Base-by-base conservation (phyloP, 2,888 invertebrate species). In the Petrolisthes manimaculis region DNA sequence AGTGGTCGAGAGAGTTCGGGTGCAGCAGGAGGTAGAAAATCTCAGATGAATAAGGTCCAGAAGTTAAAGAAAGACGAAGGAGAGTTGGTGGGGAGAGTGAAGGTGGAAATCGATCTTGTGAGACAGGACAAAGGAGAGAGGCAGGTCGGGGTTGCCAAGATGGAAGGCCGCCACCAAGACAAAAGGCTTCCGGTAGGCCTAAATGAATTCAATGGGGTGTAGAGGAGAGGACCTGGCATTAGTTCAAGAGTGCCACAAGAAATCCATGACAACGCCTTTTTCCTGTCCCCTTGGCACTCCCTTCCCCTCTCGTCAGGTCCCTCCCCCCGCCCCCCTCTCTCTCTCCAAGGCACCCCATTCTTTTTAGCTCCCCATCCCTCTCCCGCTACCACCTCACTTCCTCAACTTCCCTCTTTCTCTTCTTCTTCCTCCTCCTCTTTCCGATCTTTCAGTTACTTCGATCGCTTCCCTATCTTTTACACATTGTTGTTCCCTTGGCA, bases 161-260 rank as follows among this genome's bases (percentile, higher is more conserved):
- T 71, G 74, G 54, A 83, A 53, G 71, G n/a, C 82, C n/a, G n/a
- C n/a, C 74, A 6, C 53, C 53, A 53, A 75, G 75, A 74, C 83
- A 83, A 55, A 37, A 75, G 75, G 54, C 61, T 56, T 67, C 51
- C 51, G 69, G 56, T 79, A 85, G 78, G 78, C 78, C 85, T 85
- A 85, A 85, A 85, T 85, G 85, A 80, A 85, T 80, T 79, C 79
- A 85, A 71, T 80, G 80, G 71, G 61, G 21, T 77, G 80, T 54
- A 53, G 53, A 37, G 79, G 67, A 75, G 56, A 61, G 51, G 51
- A 54, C 9, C 80, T 85, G 85, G 85, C 85, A 79, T 61, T 79
- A 78, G 21, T 67, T 85, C 85, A 85, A 85, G 69, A 80, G 77
- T 24, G 78, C 84, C 67, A 77, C 61, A 6, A 55, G n/a, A 61